These are phyloP conservation scores for Apteryx mantelli DNA, from an alignment of 2,113 vertebrate species.

Conservation along the genomic window DNA sequence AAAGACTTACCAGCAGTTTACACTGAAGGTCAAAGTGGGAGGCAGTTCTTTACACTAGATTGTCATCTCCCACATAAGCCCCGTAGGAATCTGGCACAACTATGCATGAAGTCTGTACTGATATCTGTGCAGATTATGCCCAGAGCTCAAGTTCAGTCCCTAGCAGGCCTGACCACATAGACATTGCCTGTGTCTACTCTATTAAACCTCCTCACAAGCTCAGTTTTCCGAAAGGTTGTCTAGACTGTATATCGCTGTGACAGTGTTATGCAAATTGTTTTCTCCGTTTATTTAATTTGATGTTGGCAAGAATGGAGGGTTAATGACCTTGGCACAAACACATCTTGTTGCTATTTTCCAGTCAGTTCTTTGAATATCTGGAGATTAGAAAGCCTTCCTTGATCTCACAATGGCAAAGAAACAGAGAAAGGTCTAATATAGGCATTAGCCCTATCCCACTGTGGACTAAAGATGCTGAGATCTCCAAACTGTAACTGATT, in stretches of 20 bases:
- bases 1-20: background rate
- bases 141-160: background rate
- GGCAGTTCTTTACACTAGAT: background rate
- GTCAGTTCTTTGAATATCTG: constrained; percentile 32
- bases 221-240: constrained; percentile 49
- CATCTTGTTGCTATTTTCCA: constrained; percentile 54
- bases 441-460: background rate
- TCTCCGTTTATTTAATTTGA: constrained; percentile 64
- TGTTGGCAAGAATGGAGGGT: constrained; percentile 67
- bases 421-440: background rate
- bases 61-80: background rate
- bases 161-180: background rate
- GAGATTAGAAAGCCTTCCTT: constrained; percentile 23
- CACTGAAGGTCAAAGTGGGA: background rate
- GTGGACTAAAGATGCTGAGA: background rate
- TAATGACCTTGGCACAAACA: constrained; percentile 62
- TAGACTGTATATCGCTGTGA: constrained; percentile 14
- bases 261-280: constrained; percentile 58
- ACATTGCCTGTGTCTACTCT: background rate
- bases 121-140: background rate
- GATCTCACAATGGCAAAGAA: background rate
- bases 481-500: background rate
- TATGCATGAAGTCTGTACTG: background rate
- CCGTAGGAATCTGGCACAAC: accelerated
- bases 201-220: background rate